These are phyloP conservation scores for Diarsia mendica DNA, from an alignment of 2,888 invertebrate species.

Conservation along the genomic window DNA sequence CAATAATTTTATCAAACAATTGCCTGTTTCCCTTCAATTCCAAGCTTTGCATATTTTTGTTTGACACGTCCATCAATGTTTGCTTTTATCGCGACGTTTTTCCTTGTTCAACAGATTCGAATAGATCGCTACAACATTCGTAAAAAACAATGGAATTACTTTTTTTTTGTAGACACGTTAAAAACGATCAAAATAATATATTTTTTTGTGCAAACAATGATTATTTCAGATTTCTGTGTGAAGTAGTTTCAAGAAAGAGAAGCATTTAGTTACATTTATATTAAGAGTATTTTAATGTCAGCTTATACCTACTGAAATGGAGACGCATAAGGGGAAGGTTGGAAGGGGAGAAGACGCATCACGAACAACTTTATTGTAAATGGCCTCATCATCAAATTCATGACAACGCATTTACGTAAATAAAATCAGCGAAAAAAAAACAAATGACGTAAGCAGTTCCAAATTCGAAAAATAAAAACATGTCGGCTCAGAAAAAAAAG, in stretches of 20 bases:
- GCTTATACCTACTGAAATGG: background rate
- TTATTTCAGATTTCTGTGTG: background rate
- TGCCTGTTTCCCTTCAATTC: conserved; percentile 18
- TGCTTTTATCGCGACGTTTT: conserved; percentile 27
- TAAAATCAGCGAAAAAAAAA: background rate
- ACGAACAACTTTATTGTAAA: background rate
- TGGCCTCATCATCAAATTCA: background rate
- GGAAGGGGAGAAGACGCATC: background rate
- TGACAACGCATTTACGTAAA: background rate
- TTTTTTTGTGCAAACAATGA: background rate
- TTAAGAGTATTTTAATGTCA: background rate
- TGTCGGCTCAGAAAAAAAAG: conserved; percentile 46
- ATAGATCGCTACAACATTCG: conserved; percentile 19
- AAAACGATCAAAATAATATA: background rate
- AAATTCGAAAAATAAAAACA: conserved; percentile 35
- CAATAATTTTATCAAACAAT: conserved; percentile 35
- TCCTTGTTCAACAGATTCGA: conserved; percentile 32
- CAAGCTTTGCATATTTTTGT: conserved; percentile 39
- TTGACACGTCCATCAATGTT: conserved; percentile 48
- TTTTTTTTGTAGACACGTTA: background rate
- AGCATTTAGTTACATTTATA: background rate
- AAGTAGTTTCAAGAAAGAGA: background rate
- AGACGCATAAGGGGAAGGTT: background rate
- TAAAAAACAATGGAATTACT: conserved; percentile 10
- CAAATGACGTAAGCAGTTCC: conserved; percentile 13